Evolutionary conservation across 2,113 vertebrate genomes (phyloP), one percentile per base, ranked within the genome.

Genomic region (Dunckerocampus dactyliophorus): DNA sequence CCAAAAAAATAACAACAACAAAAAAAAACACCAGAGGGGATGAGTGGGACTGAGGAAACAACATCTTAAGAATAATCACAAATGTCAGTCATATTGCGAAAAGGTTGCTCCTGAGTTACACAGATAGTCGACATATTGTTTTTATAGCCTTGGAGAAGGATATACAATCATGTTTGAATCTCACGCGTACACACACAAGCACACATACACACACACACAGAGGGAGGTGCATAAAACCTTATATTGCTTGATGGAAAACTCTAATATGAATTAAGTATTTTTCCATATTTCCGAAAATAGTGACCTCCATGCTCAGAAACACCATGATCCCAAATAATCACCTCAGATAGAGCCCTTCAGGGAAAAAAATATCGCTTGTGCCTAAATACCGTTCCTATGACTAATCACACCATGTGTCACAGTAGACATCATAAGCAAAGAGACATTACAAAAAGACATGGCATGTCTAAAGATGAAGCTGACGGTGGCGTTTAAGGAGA

Each of bases 81-180:
- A 87, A 82, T 85, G 85, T 85, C 77, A 83, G 48, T 85, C 70
- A 71, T 83, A 81, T 86, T 72, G 71, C 79, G 77, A 75, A 84
- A 73, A 60, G 67, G 73, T 78, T 69, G 81, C 79, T 86, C 83
- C 89, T 89, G 90, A 88, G 82, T 82, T 77, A 53, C 87, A 82
- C 80, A 91, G 88, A 91, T 90, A 90, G 89, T 62, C 17, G 54
- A 65, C 12, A 9, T 59, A 16, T 22, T 54, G 66, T 71, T 69
- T 82, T 67, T 77, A 63, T 42, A 56, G 65, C 62, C 34, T 45
- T 48, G 57, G 77, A 68, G 76, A 59, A 73, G 64, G 78, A 85
- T 85, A 87, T 81, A 49, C 79, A 83, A 85, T 86, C 69, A 82
- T n/a, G n/a, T n/a, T n/a, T n/a, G n/a, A n/a, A 22, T 47, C 69